phyloP scores from a whole-genome alignment of 2,797 vertebrate genomes.

The Amniataba percoides region DNA sequence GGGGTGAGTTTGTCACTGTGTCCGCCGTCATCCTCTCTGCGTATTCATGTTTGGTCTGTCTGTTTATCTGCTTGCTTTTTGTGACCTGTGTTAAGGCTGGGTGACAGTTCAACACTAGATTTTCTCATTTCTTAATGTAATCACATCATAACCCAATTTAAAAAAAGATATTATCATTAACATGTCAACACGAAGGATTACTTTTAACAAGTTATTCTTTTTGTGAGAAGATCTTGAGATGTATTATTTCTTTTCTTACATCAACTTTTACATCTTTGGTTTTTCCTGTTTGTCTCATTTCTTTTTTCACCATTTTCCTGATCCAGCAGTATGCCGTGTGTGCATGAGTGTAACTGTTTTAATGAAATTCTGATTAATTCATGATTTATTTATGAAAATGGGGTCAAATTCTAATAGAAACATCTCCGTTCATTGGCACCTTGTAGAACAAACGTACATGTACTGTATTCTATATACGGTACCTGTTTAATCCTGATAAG shows the following conservation, averaged over 20 bases:
- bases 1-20: conserved; percentile 76
- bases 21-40: conserved; percentile 63
- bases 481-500: background rate
- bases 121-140: background rate
- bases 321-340: conserved; percentile 12
- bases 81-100: background rate
- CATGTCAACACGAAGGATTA: background rate
- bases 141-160: background rate
- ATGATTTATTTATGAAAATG: background rate
- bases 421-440: background rate
- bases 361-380: conserved; percentile 17
- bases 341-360: conserved; percentile 24
- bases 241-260: background rate
- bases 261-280: conserved; percentile 9
- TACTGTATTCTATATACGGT: background rate
- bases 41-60: conserved; percentile 36
- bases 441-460: background rate
- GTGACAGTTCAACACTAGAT: background rate
- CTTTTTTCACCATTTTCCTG: conserved; percentile 1
- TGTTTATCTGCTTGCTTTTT: conserved; percentile 38
- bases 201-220: no score
- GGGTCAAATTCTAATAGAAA: background rate
- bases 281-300: conserved; percentile 18
- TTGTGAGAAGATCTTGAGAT: no score
- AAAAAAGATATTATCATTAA: background rate